phyloP scores from a whole-genome alignment of 2,797 vertebrate species.

The Bucorvus abyssinicus region DNA sequence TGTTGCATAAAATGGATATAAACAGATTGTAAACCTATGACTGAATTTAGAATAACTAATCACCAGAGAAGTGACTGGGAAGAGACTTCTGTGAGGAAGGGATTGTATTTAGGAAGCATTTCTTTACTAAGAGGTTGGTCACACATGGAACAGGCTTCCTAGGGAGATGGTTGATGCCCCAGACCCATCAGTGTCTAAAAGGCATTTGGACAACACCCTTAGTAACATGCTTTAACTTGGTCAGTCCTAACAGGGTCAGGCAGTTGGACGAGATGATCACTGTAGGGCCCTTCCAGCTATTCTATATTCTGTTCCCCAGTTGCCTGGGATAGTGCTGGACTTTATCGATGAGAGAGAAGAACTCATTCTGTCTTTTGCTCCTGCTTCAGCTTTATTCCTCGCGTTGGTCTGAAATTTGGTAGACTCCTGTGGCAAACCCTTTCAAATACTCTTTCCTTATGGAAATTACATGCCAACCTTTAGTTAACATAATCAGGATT shows the following conservation, averaged over 20 bases:
- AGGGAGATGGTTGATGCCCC: neutral
- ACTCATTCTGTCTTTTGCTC: neutral
- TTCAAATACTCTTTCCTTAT: neutral
- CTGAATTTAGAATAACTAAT: neutral
- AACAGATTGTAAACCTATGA: neutral
- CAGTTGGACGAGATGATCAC: rapidly evolving
- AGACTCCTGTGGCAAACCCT: neutral
- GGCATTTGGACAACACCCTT: neutral
- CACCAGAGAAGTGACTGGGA: neutral
- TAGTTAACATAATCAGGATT: neutral
- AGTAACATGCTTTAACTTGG: neutral
- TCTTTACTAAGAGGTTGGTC: neutral
- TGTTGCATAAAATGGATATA: neutral
- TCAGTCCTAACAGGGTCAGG: neutral
- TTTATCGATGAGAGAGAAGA: neutral
- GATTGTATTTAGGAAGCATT: neutral
- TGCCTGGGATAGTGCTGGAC: neutral
- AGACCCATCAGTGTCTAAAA: neutral
- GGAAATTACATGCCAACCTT: neutral
- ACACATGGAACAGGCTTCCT: neutral
- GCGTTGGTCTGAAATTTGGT: neutral
- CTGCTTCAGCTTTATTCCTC: neutral
- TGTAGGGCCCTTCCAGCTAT: neutral
- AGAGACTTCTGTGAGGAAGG: neutral
- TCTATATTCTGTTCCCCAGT: neutral